Evolutionary conservation across 2,797 vertebrate species (phyloP).

Genomic region (Mormyrops attenuatus): DNA sequence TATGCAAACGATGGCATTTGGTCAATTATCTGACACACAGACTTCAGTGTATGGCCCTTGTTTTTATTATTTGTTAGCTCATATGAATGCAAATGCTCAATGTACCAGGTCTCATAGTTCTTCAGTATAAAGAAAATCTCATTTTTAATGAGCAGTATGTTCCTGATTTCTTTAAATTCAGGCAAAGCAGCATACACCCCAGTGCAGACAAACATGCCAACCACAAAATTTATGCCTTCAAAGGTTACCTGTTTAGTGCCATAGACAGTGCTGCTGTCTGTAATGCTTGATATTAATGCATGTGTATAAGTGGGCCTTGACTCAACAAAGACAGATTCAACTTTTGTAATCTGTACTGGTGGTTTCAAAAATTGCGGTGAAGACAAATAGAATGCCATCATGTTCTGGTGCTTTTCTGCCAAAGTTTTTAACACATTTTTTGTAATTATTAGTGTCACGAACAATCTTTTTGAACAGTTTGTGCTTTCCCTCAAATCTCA

Average conservation of each 20-base stretch:
- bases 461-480: no score
- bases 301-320: no score
- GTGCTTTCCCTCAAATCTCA: no score
- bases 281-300: no score
- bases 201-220: constrained; percentile 35
- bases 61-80: constrained; percentile 16
- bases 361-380: no score
- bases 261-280: no score
- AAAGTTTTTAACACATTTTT: background rate
- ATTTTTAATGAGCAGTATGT: constrained; percentile 29
- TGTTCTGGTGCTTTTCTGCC: background rate
- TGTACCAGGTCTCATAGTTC: constrained; percentile 31
- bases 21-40: background rate
- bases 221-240: constrained; percentile 22
- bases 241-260: constrained; percentile 28
- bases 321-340: no score
- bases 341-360: no score
- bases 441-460: no score
- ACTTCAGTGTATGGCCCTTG: constrained; percentile 18
- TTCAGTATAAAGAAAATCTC: constrained; percentile 26
- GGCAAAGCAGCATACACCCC: constrained; percentile 25
- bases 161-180: constrained; percentile 32
- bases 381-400: no score
- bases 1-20: constrained; percentile 26
- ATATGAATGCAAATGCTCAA: constrained; percentile 35